These are phyloP conservation scores for Drosophila subquinaria DNA, from an alignment of 2,888 invertebrate genomes.

Conservation along the genomic window DNA sequence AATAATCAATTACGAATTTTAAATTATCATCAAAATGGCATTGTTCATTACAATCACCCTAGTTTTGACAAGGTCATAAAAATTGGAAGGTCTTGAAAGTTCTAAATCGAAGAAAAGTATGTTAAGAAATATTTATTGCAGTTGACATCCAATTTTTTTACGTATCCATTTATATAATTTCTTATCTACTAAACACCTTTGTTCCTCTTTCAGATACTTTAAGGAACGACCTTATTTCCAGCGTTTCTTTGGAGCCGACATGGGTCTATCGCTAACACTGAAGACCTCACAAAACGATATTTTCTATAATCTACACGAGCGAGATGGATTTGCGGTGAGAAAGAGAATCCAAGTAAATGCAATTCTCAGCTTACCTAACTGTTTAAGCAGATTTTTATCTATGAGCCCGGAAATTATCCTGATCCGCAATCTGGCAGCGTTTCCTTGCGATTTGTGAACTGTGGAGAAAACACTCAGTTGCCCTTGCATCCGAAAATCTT, in stretches of 20 bases:
- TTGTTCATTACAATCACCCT: too few species aligned
- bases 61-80: too few species aligned
- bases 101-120: too few species aligned
- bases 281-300: constrained; percentile 87
- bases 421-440: constrained; percentile 73
- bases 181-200: too few species aligned
- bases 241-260: constrained; percentile 79
- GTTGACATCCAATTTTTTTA: neutral
- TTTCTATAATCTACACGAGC: constrained; percentile 86
- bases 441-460: constrained; percentile 46
- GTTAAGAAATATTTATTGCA: too few species aligned
- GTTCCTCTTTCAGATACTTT: constrained; percentile 38
- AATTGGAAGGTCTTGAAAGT: too few species aligned
- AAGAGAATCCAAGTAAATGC: neutral
- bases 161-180: neutral
- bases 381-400: constrained; percentile 51
- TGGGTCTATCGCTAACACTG: constrained; percentile 87
- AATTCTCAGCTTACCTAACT: neutral
- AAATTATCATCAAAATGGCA: too few species aligned
- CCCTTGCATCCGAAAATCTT: constrained; percentile 64
- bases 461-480: constrained; percentile 52
- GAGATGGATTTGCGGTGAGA: constrained; percentile 87
- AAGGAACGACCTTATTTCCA: constrained; percentile 38
- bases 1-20: too few species aligned
- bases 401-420: constrained; percentile 60